These are phyloP conservation scores for Aleiodes leptofemur DNA, from an alignment of 2,888 invertebrate genomes.

Conservation along the genomic window DNA sequence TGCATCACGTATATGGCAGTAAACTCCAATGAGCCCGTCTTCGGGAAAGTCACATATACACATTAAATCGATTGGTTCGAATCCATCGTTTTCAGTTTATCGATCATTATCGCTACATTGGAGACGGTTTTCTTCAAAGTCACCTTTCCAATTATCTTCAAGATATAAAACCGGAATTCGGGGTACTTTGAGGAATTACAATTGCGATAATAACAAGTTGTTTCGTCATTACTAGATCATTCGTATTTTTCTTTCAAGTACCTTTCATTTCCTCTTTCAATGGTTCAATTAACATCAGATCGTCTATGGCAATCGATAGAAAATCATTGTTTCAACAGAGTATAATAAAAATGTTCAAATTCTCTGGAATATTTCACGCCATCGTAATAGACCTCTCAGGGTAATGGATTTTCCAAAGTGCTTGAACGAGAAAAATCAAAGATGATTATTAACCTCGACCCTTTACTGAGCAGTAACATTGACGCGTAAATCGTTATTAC, in stretches of 20 bases:
- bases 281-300: slow-evolving; percentile 18
- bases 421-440: slow-evolving; percentile 1
- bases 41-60: slow-evolving; percentile 35
- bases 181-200: slow-evolving; percentile 23
- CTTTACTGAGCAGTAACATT: background rate
- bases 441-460: slow-evolving; percentile 29
- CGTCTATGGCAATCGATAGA: slow-evolving; percentile 1
- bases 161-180: slow-evolving; percentile 26
- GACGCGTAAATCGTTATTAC: background rate
- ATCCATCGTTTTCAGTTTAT: slow-evolving; percentile 27
- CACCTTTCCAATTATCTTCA: slow-evolving; percentile 17
- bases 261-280: background rate
- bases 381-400: too few relatives aligned
- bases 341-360: too few relatives aligned
- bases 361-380: too few relatives aligned
- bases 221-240: slow-evolving; percentile 18
- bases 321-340: background rate
- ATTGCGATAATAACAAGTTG: slow-evolving; percentile 21
- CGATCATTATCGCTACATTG: slow-evolving; percentile 23
- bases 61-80: slow-evolving; percentile 29
- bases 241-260: background rate
- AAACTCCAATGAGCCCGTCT: slow-evolving; percentile 26
- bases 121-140: slow-evolving; percentile 30
- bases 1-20: slow-evolving; percentile 26
- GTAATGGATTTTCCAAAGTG: slow-evolving; percentile 11